Evolutionary conservation across 2,888 invertebrate species (phyloP).

Genomic region (Drosophila maculinotata): DNA sequence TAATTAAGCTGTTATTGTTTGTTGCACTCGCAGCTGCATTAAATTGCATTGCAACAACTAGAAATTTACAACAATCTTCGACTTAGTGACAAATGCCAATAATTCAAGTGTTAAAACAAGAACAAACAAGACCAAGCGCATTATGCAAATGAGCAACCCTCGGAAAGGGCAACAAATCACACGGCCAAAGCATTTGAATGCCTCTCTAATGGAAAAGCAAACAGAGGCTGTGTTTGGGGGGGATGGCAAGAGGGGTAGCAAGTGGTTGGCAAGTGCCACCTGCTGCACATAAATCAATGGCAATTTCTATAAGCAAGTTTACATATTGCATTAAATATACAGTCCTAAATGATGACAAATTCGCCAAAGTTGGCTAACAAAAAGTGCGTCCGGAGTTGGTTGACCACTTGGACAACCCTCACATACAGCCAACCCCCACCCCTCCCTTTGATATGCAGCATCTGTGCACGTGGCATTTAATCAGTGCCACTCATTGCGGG

Average conservation of each 20-base stretch:
- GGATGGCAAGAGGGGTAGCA: constrained; percentile 15
- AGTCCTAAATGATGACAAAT: constrained; percentile 38
- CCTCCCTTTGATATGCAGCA: constrained; percentile 21
- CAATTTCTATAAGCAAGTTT: constrained; percentile 45
- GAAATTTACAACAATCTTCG: constrained; percentile 30
- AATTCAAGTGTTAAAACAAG: constrained; percentile 77
- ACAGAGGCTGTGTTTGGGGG: constrained; percentile 40
- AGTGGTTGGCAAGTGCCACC: constrained; percentile 50
- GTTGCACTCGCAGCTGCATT: constrained; percentile 39
- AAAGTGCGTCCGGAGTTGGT: constrained; percentile 39
- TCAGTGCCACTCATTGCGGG: constrained; percentile 61
- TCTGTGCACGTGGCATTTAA: constrained; percentile 67
- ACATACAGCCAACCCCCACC: not conserved
- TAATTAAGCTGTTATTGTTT: constrained; percentile 72
- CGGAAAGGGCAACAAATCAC: constrained; percentile 52
- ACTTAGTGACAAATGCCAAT: constrained; percentile 57
- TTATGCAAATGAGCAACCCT: constrained; percentile 73
- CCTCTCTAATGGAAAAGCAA: constrained; percentile 71
- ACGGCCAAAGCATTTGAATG: constrained; percentile 39
- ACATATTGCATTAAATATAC: constrained; percentile 55
- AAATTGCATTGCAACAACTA: constrained; percentile 26
- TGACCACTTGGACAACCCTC: constrained; percentile 53
- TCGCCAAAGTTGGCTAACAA: constrained; percentile 27
- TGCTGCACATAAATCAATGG: constrained; percentile 64
- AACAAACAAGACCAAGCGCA: constrained; percentile 53